Evolutionary conservation across 1,140 invertebrate genomes (phyloP), one percentile per base, ranked within the genome.

Genomic region (Drusus annulatus): DNA sequence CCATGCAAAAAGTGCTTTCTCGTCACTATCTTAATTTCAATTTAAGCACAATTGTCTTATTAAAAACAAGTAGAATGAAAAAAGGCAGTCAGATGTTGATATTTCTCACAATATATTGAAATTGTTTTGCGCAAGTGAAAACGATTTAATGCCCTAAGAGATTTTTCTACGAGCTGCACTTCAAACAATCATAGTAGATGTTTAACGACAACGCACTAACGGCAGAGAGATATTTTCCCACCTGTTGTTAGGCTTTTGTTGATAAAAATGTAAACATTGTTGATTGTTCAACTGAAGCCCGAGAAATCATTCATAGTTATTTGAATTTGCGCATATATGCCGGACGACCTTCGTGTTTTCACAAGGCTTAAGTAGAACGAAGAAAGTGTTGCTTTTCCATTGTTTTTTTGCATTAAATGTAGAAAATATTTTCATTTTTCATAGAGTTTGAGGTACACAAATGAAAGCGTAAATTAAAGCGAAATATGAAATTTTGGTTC

Each of bases 271-370:
- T 65, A 65, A 65, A 65, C 62, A 65, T 65, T 65, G 62, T 65
- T 65, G 23, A 65, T 65, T 65, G 62, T 65, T 65, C 25, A 31
- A 6, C 23, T 65, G 23, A 65, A 65, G 36, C 8, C 10, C 10
- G 36, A 65, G 25, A 65, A 65, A 65, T 65, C 21, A 65, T 65
- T 65, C 23, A 13, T 60, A 60, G 10, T 15, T 13, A 60, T 60
- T 60, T 60, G 7, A 60, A 60, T 23, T 60, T 31, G 62, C 25
- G 10, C 62, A 65, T 65, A 31, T 31, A 28, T 36, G 62, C 28
- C 21, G 62, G 16, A 54, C 74, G 74, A 76, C 74, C 74, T 76
- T 76, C 74, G 74, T 58, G 28, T 60, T 54, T 73, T 73, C 69
- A 50, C 69, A 73, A 2, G 45, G 15, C 45, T 50, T 31, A 76